phyloP scores from a whole-genome alignment of 2,888 invertebrate species.

The Euzophera pinguis region DNA sequence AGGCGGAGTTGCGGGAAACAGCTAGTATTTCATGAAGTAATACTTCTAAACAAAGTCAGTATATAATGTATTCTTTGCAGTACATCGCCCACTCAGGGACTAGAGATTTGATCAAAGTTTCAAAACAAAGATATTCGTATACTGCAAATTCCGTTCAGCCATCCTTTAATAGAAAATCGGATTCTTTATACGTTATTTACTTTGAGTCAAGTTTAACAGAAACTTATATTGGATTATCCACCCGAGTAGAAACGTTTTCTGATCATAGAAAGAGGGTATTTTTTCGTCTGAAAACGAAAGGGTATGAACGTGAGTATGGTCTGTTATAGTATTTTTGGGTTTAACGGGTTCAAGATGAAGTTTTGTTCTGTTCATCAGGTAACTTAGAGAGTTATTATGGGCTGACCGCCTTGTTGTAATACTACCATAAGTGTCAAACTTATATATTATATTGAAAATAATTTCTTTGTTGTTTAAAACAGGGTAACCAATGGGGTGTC shows the following conservation, averaged over 20 bases:
- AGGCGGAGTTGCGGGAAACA: too few relatives aligned
- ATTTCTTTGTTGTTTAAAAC: too few relatives aligned
- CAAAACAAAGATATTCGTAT: constrained; percentile 4
- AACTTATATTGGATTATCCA: constrained; percentile 27
- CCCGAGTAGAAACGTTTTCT: constrained; percentile 17
- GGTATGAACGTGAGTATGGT: not conserved
- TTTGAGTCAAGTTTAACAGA: constrained; percentile 24
- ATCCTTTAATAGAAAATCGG: constrained; percentile 21
- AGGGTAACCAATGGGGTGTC: too few relatives aligned
- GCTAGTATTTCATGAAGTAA: not conserved
- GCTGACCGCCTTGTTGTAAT: too few relatives aligned
- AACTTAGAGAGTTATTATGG: too few relatives aligned
- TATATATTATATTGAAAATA: too few relatives aligned
- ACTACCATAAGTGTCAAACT: too few relatives aligned
- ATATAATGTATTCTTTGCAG: not conserved
- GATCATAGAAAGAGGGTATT: constrained; percentile 8
- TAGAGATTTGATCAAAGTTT: constrained; percentile 1
- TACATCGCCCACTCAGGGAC: not conserved
- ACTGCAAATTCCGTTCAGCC: constrained; percentile 8
- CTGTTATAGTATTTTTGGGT: too few relatives aligned
- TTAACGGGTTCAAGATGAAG: too few relatives aligned
- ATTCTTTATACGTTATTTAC: constrained; percentile 29
- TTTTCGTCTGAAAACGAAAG: not conserved
- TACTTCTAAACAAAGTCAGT: not conserved
- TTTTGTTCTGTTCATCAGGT: too few relatives aligned